phyloP scores from a whole-genome alignment of 2,113 vertebrate genomes.

The Pavo muticus region DNA sequence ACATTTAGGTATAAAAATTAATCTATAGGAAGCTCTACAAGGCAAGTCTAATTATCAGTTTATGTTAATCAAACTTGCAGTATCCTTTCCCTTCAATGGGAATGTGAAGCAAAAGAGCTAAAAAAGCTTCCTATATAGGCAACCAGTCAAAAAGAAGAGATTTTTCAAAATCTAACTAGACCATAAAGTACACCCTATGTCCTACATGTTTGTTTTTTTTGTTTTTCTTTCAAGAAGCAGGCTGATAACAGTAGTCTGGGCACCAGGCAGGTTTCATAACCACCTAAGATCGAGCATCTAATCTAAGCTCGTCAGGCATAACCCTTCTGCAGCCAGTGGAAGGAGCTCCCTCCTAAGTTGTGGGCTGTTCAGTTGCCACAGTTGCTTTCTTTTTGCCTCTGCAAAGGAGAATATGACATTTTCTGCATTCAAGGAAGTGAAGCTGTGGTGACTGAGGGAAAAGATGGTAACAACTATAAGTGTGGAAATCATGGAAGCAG shows the following conservation, averaged over 20 bases:
- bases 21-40: background rate
- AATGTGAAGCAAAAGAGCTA: background rate
- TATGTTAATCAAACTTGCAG: background rate
- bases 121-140: background rate
- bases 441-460: background rate
- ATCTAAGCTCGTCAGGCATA: background rate
- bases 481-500: background rate
- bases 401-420: background rate
- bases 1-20: background rate
- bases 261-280: background rate
- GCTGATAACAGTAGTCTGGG: background rate
- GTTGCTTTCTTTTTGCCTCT: background rate
- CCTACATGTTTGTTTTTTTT: background rate
- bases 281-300: background rate
- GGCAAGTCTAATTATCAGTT: background rate
- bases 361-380: background rate
- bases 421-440: background rate
- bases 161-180: background rate
- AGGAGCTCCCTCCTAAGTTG: background rate
- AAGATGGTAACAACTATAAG: background rate
- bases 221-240: background rate
- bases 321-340: background rate
- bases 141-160: background rate
- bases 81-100: background rate
- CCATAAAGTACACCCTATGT: background rate